Conservation (phyloP, 2,797 vertebrate species). For the Enteromius radiatus region DNA sequence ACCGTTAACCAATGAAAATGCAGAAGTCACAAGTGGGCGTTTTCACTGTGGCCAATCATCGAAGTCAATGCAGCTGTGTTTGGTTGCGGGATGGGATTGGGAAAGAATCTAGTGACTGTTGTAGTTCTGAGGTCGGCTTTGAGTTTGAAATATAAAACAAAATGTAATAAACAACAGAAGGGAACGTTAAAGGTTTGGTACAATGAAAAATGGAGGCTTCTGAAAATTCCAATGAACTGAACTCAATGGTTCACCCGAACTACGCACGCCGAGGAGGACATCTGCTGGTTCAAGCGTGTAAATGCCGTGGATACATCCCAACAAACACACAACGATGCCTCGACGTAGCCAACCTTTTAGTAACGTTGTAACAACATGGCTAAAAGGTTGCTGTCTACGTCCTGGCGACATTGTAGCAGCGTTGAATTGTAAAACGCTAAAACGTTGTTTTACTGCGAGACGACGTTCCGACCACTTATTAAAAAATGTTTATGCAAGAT, state of each 20-base stretch:
- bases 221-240: background rate
- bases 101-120: background rate
- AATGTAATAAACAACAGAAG: background rate
- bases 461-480: too few species aligned
- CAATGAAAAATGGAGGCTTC: background rate
- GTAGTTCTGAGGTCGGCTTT: background rate
- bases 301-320: too few species aligned
- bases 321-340: too few species aligned
- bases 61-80: background rate
- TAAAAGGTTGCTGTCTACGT: too few species aligned
- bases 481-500: too few species aligned
- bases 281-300: background rate
- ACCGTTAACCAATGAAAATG: background rate
- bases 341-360: too few species aligned
- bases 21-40: background rate
- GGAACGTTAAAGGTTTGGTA: background rate
- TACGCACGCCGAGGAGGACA: background rate
- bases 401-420: too few species aligned
- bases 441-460: too few species aligned
- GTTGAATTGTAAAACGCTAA: too few species aligned
- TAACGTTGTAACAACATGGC: too few species aligned
- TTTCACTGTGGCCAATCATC: constrained; percentile 1
- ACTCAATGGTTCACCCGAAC: background rate
- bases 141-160: background rate
- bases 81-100: background rate